phyloP scores from a whole-genome alignment of 2,113 vertebrate species.

The Cheirogaleus medius region DNA sequence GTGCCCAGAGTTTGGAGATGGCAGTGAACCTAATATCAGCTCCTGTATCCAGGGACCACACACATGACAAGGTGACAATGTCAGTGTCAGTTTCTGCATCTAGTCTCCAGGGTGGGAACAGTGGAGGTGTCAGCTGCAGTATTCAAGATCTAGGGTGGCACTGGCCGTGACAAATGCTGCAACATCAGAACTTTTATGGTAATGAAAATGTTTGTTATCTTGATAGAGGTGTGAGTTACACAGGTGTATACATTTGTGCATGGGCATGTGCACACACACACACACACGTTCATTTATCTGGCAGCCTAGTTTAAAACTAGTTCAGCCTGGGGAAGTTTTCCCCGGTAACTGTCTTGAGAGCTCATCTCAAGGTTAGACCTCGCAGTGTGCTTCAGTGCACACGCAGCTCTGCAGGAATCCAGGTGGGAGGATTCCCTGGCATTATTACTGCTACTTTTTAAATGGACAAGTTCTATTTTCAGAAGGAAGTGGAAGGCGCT shows the following conservation, averaged over 20 bases:
- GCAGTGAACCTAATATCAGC: not conserved
- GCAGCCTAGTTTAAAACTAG: not conserved
- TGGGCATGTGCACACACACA: not conserved
- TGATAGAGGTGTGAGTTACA: not conserved
- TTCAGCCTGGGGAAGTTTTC: not conserved
- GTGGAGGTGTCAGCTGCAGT: not conserved
- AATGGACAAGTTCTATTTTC: not conserved
- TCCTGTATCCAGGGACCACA: not conserved
- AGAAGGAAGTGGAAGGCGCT: not conserved
- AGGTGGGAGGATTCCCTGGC: not conserved
- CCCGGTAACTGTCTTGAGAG: fast-evolving
- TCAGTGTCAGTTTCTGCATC: not conserved
- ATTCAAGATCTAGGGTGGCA: not conserved
- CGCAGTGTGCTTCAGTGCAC: fast-evolving
- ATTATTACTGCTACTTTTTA: not conserved
- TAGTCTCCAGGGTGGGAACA: not conserved
- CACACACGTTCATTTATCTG: not conserved
- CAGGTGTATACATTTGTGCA: not conserved
- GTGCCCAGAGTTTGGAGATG: not conserved
- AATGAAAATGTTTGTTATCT: not conserved
- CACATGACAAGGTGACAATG: not conserved
- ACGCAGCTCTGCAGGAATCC: not conserved
- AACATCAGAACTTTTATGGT: not conserved
- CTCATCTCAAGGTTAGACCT: not conserved
- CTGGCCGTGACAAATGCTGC: not conserved